Evolutionary conservation across 2,113 vertebrate species (phyloP).

Genomic region (Perca fluviatilis): DNA sequence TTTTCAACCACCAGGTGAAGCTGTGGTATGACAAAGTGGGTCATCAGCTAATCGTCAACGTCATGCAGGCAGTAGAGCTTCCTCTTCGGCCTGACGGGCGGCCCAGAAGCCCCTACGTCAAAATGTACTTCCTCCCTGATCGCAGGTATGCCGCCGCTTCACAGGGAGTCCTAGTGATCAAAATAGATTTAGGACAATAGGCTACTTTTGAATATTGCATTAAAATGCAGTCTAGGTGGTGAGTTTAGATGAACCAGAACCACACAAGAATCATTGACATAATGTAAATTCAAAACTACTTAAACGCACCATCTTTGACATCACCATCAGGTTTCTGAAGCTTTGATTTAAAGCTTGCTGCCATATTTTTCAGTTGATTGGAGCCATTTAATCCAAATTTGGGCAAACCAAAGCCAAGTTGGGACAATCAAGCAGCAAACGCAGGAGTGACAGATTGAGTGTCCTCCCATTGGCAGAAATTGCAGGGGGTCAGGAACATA

Average conservation of each 20-base stretch:
- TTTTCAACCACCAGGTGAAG: constrained; percentile 88
- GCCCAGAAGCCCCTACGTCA: constrained; percentile 97
- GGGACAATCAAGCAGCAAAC: background rate
- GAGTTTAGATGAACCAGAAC: background rate
- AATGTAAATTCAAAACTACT: too few relatives aligned
- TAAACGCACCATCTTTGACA: too few relatives aligned
- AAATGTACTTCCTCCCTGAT: constrained; percentile 99
- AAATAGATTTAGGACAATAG: background rate
- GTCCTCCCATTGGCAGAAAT: too few relatives aligned
- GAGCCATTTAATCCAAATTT: background rate
- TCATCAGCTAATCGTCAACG: constrained; percentile 97
- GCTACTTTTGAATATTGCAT: background rate
- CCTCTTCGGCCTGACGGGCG: constrained; percentile 91
- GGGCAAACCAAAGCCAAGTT: background rate
- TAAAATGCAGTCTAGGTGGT: background rate
- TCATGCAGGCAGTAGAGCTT: constrained; percentile 94
- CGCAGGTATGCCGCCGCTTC: constrained; percentile 76
- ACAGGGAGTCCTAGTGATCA: background rate
- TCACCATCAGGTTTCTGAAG: background rate
- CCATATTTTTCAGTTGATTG: background rate
- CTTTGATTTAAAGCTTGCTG: background rate
- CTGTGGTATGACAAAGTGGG: constrained; percentile 98
- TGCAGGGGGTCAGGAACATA: too few relatives aligned
- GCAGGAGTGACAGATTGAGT: too few relatives aligned
- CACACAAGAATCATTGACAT: too few relatives aligned